These are phyloP conservation scores for Australoheros scitulus DNA, from an alignment of 2,113 vertebrate genomes.

Conservation along the genomic window DNA sequence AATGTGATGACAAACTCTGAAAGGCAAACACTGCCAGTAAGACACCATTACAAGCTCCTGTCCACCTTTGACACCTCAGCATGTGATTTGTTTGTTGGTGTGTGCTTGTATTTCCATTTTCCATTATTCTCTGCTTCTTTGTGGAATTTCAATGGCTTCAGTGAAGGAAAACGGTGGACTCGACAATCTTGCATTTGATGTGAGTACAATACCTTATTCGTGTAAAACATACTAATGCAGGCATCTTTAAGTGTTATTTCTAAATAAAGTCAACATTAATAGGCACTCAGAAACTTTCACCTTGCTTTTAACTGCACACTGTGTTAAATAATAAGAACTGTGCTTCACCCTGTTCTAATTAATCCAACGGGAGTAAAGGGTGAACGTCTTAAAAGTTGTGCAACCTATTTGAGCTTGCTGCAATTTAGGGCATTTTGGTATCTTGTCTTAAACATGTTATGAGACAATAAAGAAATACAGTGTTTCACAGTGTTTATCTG, in stretches of 20 bases:
- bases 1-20: not conserved
- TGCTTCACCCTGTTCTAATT: not conserved
- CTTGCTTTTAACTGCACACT: not conserved
- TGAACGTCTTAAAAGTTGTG: not conserved
- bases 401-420: not conserved
- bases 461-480: not conserved
- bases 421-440: not conserved
- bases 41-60: not conserved
- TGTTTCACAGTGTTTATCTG: not conserved
- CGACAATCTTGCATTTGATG: slow-evolving; percentile 43
- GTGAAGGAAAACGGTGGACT: not conserved
- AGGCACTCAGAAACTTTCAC: not conserved
- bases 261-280: not conserved
- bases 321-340: not conserved
- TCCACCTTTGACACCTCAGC: not conserved
- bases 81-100: not conserved
- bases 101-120: not conserved
- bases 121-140: not conserved
- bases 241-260: not conserved
- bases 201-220: slow-evolving; percentile 29
- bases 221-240: not conserved
- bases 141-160: slow-evolving; percentile 18
- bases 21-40: not conserved
- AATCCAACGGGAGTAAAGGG: not conserved
- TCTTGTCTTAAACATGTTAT: not conserved